These are phyloP conservation scores for Synaphobranchus kaupii DNA, from an alignment of 2,797 vertebrate genomes.

Conservation along the genomic window DNA sequence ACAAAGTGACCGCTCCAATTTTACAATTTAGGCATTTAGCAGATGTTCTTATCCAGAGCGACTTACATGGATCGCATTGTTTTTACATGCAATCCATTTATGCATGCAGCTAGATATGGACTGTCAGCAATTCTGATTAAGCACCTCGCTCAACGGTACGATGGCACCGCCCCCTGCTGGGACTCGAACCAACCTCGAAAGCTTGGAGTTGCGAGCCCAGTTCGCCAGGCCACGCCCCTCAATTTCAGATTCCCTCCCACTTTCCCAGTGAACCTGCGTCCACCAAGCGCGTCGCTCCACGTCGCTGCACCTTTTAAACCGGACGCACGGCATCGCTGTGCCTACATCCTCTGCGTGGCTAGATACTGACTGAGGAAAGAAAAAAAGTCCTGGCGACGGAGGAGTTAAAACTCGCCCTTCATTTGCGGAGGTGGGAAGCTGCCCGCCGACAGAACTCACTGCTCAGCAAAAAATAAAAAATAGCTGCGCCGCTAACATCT, in stretches of 20 bases:
- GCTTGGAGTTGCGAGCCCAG: not conserved
- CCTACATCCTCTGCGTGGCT: not conserved
- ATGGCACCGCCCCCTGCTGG: not conserved
- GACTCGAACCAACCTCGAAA: too few species aligned
- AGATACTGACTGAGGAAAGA: not conserved
- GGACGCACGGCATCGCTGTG: not conserved
- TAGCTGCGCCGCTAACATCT: slow-evolving; percentile 1
- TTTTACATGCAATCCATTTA: not conserved
- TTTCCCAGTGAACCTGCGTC: slow-evolving; percentile 25
- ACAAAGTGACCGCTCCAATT: not conserved
- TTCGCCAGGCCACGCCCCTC: not conserved
- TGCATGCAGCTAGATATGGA: not conserved
- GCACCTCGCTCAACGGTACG: not conserved
- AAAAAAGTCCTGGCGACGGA: not conserved
- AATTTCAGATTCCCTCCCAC: not conserved
- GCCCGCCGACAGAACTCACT: not conserved
- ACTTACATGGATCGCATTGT: not conserved
- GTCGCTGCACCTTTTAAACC: slow-evolving; percentile 15
- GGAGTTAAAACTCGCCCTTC: slow-evolving; percentile 13
- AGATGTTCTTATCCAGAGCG: not conserved
- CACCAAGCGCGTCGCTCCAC: slow-evolving; percentile 26
- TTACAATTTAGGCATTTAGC: not conserved
- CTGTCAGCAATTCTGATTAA: not conserved
- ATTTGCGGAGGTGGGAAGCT: slow-evolving; percentile 19
- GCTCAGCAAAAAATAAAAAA: slow-evolving; percentile 18